Evolutionary conservation across 1,140 invertebrate genomes (phyloP).

Genomic region (Sesamia nonagrioides): DNA sequence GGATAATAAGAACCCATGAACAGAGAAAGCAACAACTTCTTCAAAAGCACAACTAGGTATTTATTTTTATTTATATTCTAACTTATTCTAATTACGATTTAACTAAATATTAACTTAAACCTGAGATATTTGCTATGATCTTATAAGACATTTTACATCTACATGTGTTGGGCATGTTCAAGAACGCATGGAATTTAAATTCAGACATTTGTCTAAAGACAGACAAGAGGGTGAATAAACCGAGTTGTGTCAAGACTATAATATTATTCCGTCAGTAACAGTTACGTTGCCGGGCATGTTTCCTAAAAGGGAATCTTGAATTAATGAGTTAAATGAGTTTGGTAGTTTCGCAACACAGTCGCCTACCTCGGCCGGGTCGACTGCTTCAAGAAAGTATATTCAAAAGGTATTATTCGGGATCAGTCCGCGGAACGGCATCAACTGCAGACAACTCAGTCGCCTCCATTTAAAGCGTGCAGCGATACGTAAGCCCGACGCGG

Average conservation of each 20-base stretch:
- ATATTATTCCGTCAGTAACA: constrained; percentile 78
- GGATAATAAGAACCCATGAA: constrained; percentile 98
- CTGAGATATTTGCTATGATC: not conserved
- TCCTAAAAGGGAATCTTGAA: constrained; percentile 84
- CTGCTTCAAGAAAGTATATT: constrained; percentile 77
- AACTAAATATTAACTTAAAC: constrained; percentile 19
- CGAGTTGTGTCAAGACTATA: constrained; percentile 55
- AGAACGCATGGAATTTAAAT: constrained; percentile 39
- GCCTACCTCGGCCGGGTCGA: constrained; percentile 71
- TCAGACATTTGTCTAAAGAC: constrained; percentile 16
- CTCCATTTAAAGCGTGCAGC: constrained; percentile 87
- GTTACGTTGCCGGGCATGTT: constrained; percentile 72
- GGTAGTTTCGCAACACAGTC: constrained; percentile 77
- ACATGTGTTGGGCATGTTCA: constrained; percentile 20
- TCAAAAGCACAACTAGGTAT: constrained; percentile 95
- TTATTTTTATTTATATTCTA: constrained; percentile 64
- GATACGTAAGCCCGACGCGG: constrained; percentile 85
- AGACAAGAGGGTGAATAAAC: constrained; percentile 49
- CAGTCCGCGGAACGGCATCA: constrained; percentile 84
- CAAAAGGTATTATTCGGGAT: constrained; percentile 85
- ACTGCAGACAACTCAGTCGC: constrained; percentile 84
- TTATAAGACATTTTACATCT: not conserved
- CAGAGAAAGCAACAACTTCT: constrained; percentile 96
- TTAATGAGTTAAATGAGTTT: constrained; percentile 81
- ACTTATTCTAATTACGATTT: not conserved